Evolutionary conservation across 1,140 invertebrate genomes (phyloP), one percentile per base, ranked within the genome.

Genomic region (Orussus abietinus): DNA sequence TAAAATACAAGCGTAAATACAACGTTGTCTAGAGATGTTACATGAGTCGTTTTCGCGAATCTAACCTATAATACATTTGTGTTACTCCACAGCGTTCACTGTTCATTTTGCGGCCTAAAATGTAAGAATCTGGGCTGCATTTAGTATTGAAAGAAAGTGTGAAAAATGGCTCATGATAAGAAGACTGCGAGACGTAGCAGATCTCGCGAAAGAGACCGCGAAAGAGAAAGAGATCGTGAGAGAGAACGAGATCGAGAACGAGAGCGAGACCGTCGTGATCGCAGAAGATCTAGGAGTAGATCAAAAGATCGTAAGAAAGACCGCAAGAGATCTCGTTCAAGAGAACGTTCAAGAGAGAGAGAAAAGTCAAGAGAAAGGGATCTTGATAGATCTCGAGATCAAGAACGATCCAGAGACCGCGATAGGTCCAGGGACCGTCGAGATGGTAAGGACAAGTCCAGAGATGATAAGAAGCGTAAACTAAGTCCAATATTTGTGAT

Each of bases 391-490:
- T 62, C 65, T n/a, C 39, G 64, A 17, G 59, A 62, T 13, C n/a
- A n/a, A n/a, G n/a, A 17, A 12, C 17, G 29, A 6, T 51, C 51
- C 28, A 67, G 66, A 48, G 65, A 74, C 28, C 40, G 54, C 21
- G 60, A 67, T 11, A 61, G 57, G 40, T 59, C 55, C 7, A 54
- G 59, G 30, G 60, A 69, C 15, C 54, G 62, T 4, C 54, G 68
- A 19, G 69, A 74, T 20, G 37, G 26, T 2, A 74, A 74, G 36
- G 66, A 72, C 21, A 62, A 62, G 12, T 46, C 47, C 7, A 71
- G 73, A 41, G 69, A 75, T 26, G 67, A 64, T 4, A 70, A 55
- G 40, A 76, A 65, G 55, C 55, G 49, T 28, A 78, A 56, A 45
- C 36, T 30, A 3, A 72, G 53, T 55, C 64, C 62, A 36, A 59